A percentile compares a stretch with the other conserved stretches of the same genome.
phyloP scores from a whole-genome alignment of 2,113 vertebrate species.

The Tyrannus savana region DNA sequence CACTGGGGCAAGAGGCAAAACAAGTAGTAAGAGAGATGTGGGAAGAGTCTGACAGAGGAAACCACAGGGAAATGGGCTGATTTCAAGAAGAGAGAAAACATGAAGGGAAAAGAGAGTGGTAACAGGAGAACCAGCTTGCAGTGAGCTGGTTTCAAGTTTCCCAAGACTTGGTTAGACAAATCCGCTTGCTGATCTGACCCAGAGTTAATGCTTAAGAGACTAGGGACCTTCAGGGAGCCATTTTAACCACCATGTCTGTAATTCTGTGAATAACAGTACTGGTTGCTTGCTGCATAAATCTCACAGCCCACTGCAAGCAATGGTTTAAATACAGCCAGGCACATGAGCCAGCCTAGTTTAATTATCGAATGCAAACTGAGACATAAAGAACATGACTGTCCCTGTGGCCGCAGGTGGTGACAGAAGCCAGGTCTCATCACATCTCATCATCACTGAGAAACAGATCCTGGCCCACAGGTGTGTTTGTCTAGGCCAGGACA shows the following conservation, averaged over 20 bases:
- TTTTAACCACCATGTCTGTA: background rate
- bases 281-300: background rate
- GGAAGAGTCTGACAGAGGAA: background rate
- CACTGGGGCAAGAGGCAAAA: background rate
- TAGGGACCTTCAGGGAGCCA: background rate
- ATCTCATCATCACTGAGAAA: background rate
- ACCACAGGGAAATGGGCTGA: background rate
- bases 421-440: background rate
- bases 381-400: background rate
- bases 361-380: background rate
- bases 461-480: background rate
- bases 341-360: background rate
- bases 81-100: background rate
- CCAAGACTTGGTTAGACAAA: background rate
- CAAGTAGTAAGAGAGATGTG: background rate
- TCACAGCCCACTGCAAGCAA: background rate
- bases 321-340: background rate
- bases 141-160: background rate
- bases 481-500: background rate
- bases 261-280: background rate
- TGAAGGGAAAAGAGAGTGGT: background rate
- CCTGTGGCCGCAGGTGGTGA: background rate
- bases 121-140: background rate
- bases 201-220: background rate
- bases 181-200: background rate